These are phyloP conservation scores for Panorpa germanica DNA, from an alignment of 2,888 invertebrate species.

Conservation along the genomic window DNA sequence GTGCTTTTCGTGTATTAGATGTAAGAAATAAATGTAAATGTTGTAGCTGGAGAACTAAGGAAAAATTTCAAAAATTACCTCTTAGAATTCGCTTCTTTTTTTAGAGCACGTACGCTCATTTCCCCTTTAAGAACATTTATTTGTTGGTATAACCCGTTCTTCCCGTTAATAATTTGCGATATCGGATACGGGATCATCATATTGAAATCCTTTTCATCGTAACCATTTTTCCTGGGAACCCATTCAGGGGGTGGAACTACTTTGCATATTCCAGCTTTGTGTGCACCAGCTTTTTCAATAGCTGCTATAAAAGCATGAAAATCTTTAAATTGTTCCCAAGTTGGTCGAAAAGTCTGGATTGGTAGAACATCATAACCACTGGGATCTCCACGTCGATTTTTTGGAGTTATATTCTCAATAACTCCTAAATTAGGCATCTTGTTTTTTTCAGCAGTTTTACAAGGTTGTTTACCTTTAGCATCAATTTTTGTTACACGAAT, in stretches of 20 bases:
- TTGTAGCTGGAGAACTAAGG: too few relatives aligned
- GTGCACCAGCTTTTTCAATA: conserved; percentile 71
- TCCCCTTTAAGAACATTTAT: conserved; percentile 79
- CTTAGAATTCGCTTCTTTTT: conserved; percentile 54
- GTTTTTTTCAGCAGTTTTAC: too few relatives aligned
- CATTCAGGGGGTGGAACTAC: conserved; percentile 88
- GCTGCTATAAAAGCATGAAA: conserved; percentile 67
- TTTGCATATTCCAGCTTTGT: conserved; percentile 79
- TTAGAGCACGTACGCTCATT: conserved; percentile 68
- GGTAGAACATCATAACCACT: too few relatives aligned
- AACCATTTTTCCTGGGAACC: conserved; percentile 62
- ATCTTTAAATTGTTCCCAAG: conserved; percentile 82
- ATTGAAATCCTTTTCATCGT: conserved; percentile 52
- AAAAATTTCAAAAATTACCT: too few relatives aligned
- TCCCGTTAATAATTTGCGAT: conserved; percentile 74
- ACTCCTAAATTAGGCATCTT: too few relatives aligned
- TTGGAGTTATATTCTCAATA: too few relatives aligned
- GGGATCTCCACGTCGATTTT: too few relatives aligned
- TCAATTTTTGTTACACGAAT: too few relatives aligned
- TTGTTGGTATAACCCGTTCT: conserved; percentile 80
- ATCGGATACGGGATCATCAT: conserved; percentile 78
- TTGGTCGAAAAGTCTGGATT: conserved; percentile 77
- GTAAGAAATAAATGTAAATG: too few relatives aligned
- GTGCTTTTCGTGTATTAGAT: too few relatives aligned
- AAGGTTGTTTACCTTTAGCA: too few relatives aligned